Evolutionary conservation across 2,113 vertebrate species (phyloP).

Genomic region (Salvator merianae): DNA sequence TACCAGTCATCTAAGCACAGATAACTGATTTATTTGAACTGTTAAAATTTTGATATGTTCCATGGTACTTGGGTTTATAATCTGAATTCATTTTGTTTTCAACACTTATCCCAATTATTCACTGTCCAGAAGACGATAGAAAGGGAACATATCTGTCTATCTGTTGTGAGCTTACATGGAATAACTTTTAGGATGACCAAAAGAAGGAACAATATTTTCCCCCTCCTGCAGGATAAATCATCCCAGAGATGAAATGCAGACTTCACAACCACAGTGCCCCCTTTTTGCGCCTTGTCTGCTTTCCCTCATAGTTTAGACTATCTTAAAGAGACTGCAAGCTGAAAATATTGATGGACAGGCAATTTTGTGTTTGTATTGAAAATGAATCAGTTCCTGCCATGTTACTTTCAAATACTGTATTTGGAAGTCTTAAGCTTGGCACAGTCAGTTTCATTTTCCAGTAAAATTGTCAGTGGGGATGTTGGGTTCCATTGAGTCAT

Average conservation of each 20-base stretch:
- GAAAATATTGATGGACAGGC: no score
- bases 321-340: no score
- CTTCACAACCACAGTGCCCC: neutral
- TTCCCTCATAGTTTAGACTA: neutral
- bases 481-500: no score
- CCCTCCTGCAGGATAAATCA: neutral
- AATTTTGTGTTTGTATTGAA: no score
- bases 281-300: neutral
- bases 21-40: neutral
- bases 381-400: no score
- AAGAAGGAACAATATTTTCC: neutral
- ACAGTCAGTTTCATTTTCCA: no score
- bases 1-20: neutral
- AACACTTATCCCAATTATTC: neutral
- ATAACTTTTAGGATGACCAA: neutral
- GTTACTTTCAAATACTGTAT: no score
- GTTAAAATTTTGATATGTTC: neutral
- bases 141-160: neutral
- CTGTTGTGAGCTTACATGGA: neutral
- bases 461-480: no score
- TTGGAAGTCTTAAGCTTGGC: no score
- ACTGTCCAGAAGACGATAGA: neutral
- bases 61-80: neutral
- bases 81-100: neutral
- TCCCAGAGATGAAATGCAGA: neutral